A percentile compares a stretch with the other conserved stretches of the same genome.
Conservation (phyloP, 1,140 invertebrate species). For the Ctenoplectra terminalis region DNA sequence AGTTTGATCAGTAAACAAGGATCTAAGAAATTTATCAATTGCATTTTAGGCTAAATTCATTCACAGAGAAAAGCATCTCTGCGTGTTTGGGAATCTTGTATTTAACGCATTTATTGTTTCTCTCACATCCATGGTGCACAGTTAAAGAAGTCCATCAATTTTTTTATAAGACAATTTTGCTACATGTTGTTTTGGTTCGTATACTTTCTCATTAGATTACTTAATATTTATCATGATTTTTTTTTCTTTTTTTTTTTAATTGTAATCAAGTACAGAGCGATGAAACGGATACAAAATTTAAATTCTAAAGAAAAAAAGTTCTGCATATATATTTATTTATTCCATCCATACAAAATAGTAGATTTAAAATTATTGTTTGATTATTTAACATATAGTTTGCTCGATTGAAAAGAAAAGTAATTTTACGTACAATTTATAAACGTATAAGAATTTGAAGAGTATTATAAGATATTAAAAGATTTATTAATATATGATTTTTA, state of each 20-base stretch:
- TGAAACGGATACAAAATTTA: too few species aligned
- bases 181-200: conserved; percentile 71
- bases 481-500: conserved; percentile 55
- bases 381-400: too few species aligned
- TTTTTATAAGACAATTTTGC: conserved; percentile 66
- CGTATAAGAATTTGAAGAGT: too few species aligned
- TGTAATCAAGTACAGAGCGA: too few species aligned
- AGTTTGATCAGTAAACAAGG: too few species aligned
- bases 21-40: conserved; percentile 2
- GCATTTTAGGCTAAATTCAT: conserved; percentile 70
- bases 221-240: neutral
- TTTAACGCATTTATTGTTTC: conserved; percentile 70
- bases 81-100: conserved; percentile 72
- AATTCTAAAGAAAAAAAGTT: too few species aligned
- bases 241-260: too few species aligned
- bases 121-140: conserved; percentile 64
- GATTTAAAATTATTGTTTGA: too few species aligned
- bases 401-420: too few species aligned
- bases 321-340: too few species aligned
- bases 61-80: conserved; percentile 70
- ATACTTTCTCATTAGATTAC: conserved; percentile 9
- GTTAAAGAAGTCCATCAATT: conserved; percentile 66
- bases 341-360: too few species aligned
- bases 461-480: neutral
- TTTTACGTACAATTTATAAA: too few species aligned